phyloP scores from a whole-genome alignment of 2,888 invertebrate species.

The Clepsis dumicolana region DNA sequence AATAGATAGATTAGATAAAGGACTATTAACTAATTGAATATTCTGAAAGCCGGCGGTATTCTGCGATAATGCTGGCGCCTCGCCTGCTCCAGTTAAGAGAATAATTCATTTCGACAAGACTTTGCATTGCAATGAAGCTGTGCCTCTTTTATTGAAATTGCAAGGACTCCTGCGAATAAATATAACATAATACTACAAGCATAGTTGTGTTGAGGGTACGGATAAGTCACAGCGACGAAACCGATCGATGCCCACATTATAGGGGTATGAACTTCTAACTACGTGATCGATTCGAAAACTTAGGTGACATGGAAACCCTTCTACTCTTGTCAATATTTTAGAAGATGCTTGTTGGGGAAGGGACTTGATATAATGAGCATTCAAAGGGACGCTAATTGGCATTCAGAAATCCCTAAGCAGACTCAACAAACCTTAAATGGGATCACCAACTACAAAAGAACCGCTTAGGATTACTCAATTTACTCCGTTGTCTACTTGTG shows the following conservation, averaged over 20 bases:
- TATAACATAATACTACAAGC: neutral
- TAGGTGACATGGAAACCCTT: neutral
- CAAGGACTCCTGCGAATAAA: neutral
- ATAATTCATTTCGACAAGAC: constrained; percentile 27
- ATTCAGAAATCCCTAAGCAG: neutral
- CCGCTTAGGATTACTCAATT: constrained; percentile 39
- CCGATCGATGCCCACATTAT: constrained; percentile 16
- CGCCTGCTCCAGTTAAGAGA: constrained; percentile 23
- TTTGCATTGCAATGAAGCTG: constrained; percentile 15
- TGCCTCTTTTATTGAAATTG: constrained; percentile 24
- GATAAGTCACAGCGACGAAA: constrained; percentile 10
- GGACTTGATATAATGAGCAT: neutral
- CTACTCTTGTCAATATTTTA: neutral
- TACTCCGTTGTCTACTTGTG: constrained; percentile 30
- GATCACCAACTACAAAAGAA: constrained; percentile 29
- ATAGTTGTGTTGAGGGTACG: neutral
- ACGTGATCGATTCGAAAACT: constrained; percentile 31
- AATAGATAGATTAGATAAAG: constrained; percentile 37
- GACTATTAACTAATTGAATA: constrained; percentile 41
- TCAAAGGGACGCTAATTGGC: neutral
- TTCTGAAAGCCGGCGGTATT: constrained; percentile 32
- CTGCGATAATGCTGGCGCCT: constrained; percentile 30
- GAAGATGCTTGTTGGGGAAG: too few relatives aligned
- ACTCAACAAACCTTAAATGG: constrained; percentile 20
- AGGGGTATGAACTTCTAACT: constrained; percentile 9